These are phyloP conservation scores for Trichogramma evanescens DNA, from an alignment of 2,888 invertebrate species.

Conservation along the genomic window DNA sequence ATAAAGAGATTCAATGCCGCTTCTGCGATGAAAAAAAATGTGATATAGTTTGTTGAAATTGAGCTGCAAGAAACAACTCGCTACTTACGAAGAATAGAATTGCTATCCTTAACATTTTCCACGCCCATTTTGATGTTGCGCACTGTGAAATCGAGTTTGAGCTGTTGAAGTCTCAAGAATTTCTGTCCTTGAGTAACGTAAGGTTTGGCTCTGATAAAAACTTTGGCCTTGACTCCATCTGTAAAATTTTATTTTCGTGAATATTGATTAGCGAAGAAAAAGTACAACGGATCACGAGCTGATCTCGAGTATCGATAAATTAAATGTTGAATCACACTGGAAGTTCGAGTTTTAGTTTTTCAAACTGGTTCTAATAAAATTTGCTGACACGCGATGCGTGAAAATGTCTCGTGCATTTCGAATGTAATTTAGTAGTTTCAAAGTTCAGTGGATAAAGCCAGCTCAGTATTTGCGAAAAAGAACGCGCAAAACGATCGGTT, in stretches of 20 bases:
- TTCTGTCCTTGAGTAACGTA: constrained; percentile 58
- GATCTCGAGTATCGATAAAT: no score
- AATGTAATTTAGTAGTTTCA: no score
- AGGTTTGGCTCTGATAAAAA: constrained; percentile 70
- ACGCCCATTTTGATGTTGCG: constrained; percentile 79
- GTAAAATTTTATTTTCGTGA: constrained; percentile 25
- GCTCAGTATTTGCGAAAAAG: no score
- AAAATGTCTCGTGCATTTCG: no score
- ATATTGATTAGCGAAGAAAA: no score
- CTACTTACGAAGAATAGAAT: constrained; percentile 69
- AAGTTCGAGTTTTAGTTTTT: no score
- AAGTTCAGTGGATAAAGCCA: no score
- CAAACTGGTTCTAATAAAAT: no score
- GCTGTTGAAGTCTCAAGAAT: constrained; percentile 64
- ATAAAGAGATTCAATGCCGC: constrained; percentile 80
- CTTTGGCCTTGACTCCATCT: constrained; percentile 80
- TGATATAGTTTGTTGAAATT: neutral
- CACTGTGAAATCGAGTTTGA: constrained; percentile 81
- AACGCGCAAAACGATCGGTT: no score
- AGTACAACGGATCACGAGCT: no score
- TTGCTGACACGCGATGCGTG: no score
- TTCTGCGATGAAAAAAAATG: constrained; percentile 52
- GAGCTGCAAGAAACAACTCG: neutral
- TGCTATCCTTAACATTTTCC: constrained; percentile 74
- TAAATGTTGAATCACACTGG: no score